phyloP scores from a whole-genome alignment of 2,113 vertebrate species.

The Eolophus roseicapilla region DNA sequence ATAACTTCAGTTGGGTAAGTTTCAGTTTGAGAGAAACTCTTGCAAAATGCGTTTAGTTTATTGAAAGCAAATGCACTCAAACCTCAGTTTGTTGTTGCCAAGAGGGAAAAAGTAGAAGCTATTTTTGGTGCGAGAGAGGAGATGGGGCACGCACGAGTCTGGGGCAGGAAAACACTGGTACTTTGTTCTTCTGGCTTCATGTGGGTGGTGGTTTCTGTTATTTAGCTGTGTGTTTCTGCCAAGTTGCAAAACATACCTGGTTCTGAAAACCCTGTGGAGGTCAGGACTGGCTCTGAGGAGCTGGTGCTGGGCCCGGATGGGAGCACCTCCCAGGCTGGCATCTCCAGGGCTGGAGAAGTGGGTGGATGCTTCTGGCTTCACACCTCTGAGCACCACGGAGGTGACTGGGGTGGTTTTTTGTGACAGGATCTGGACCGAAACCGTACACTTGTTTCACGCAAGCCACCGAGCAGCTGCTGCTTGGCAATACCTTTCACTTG shows the following conservation, averaged over 20 bases:
- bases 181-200: constrained; percentile 63
- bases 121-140: constrained; percentile 58
- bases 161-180: constrained; percentile 54
- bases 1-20: constrained; percentile 1
- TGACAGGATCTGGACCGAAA: background rate
- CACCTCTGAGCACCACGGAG: background rate
- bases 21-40: background rate
- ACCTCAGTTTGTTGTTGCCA: constrained; percentile 37
- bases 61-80: constrained; percentile 46
- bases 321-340: background rate
- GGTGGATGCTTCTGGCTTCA: constrained; percentile 8
- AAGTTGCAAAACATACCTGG: constrained; percentile 58
- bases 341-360: background rate
- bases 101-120: constrained; percentile 57
- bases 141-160: constrained; percentile 52
- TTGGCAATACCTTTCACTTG: constrained; percentile 49
- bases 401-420: constrained; percentile 6
- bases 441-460: background rate
- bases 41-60: constrained; percentile 26
- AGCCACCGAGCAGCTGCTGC: constrained; percentile 36
- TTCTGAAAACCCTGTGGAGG: constrained; percentile 11
- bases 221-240: constrained; percentile 31
- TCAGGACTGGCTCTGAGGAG: background rate
- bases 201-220: constrained; percentile 66
- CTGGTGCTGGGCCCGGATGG: background rate